Base-by-base conservation (phyloP, 2,888 invertebrate species). In the Dynastes grantii region DNA sequence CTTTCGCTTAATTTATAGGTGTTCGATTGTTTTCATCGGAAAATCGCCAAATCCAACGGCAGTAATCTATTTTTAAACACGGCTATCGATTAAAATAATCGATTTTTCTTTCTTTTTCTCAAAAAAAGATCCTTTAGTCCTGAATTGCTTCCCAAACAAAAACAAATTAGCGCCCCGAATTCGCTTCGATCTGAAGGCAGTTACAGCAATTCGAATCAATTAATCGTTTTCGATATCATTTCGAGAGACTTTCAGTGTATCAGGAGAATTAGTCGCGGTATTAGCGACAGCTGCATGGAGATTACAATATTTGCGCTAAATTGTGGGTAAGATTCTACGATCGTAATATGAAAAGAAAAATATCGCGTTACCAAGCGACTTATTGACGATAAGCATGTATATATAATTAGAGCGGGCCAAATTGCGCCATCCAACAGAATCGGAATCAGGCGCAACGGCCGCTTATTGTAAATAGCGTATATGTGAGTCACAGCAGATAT, bases 1-100 rank as follows among this genome's bases (percentile, higher is more conserved):
- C 73, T 58, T 73, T 58, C 32, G 40, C 58, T 37, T 16, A 58
- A 58, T 73, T 61, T 73, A 61, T 58, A 32, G 8, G 22, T 58
- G 4, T 55, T 37, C 37, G 22, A 9, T 16, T 40, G 55, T 73
- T 73, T 73, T 73, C 40, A 40, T 58, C 55, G 1, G 32, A 22
- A 61, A 73, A 73, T 73, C 55, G 3, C 58, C 58, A 0, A 8
- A 58, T 40, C 58, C 40, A 73, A 73, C 58, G 40, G 58, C 40
- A n/a, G 51, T 73, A 58, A 73, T 73, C 73, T 73, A 73, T 73
- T 73, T 71, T 73, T 73, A 73, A 58, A 40, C 67, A 61, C 37
- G 58, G 9, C 32, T 27, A 22, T 13, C 51, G 68, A 3, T 13
- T 51, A 68, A 68, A 68, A 51, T 68, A 51, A 22, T 29, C 27